Conservation (phyloP, 2,888 invertebrate species). For the Agrochola circellaris region DNA sequence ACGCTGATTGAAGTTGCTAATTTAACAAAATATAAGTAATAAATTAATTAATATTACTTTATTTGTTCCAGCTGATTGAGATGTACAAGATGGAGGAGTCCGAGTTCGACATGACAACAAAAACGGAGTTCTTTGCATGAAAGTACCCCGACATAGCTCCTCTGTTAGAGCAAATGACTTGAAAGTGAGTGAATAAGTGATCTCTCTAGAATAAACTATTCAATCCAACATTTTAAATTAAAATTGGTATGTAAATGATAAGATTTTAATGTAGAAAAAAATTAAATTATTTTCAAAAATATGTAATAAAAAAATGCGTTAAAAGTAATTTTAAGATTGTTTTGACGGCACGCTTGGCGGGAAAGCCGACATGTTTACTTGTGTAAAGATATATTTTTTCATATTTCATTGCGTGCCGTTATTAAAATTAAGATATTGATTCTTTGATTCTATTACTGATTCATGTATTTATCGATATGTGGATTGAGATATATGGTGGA, state of each 20-base stretch:
- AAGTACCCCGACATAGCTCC: slow-evolving; percentile 88
- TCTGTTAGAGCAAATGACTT: slow-evolving; percentile 83
- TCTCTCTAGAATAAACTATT: slow-evolving; percentile 71
- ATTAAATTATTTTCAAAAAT: slow-evolving; percentile 46
- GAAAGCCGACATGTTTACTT: slow-evolving; percentile 23
- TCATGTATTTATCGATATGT: slow-evolving; percentile 26
- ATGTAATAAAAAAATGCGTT: slow-evolving; percentile 32
- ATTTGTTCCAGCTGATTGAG: slow-evolving; percentile 94
- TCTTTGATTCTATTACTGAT: slow-evolving; percentile 41
- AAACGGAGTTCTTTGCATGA: slow-evolving; percentile 97
- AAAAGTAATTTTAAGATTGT: slow-evolving; percentile 33
- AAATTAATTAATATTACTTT: not conserved
- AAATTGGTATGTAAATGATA: slow-evolving; percentile 32
- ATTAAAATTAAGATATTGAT: slow-evolving; percentile 31
- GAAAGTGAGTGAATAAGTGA: slow-evolving; percentile 80
- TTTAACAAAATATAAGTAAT: not conserved
- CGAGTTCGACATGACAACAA: slow-evolving; percentile 96
- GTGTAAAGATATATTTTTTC: slow-evolving; percentile 34
- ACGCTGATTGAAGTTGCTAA: not conserved
- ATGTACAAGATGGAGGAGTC: slow-evolving; percentile 98
- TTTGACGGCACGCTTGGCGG: slow-evolving; percentile 45
- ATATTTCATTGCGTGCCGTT: slow-evolving; percentile 39
- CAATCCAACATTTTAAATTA: slow-evolving; percentile 40
- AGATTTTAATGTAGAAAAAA: slow-evolving; percentile 37
- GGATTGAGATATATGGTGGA: slow-evolving; percentile 20